phyloP scores from a whole-genome alignment of 1,140 invertebrate species.

The Arctopsyche grandis region DNA sequence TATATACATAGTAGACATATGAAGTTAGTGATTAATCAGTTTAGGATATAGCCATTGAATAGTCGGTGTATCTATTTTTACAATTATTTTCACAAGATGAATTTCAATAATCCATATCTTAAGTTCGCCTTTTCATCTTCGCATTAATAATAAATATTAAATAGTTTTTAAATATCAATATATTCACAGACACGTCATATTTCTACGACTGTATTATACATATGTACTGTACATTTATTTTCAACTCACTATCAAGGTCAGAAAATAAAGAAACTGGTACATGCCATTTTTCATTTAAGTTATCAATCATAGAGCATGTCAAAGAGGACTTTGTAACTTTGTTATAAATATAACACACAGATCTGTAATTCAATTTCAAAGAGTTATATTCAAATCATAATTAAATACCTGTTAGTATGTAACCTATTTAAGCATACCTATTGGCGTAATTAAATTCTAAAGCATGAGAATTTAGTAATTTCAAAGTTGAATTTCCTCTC shows the following conservation, averaged over 20 bases:
- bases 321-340: constrained; percentile 66
- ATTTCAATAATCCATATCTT: too few species aligned
- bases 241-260: constrained; percentile 67
- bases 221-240: background rate
- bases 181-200: too few species aligned
- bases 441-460: constrained; percentile 63
- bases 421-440: constrained; percentile 35
- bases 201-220: too few species aligned
- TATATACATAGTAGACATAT: too few species aligned
- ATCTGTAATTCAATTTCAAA: constrained; percentile 66
- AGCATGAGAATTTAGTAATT: constrained; percentile 62
- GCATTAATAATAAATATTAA: too few species aligned
- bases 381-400: constrained; percentile 58
- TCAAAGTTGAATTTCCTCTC: constrained; percentile 60
- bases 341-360: constrained; percentile 76
- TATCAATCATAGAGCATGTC: constrained; percentile 71
- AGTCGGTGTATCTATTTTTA: too few species aligned
- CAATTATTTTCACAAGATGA: too few species aligned
- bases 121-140: too few species aligned
- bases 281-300: constrained; percentile 69
- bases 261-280: constrained; percentile 69
- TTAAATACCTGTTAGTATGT: constrained; percentile 47
- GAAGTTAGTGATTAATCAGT: too few species aligned
- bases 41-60: too few species aligned
- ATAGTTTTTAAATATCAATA: too few species aligned